These are phyloP conservation scores for Quiscalus mexicanus DNA, from an alignment of 2,113 vertebrate genomes.

Conservation along the genomic window DNA sequence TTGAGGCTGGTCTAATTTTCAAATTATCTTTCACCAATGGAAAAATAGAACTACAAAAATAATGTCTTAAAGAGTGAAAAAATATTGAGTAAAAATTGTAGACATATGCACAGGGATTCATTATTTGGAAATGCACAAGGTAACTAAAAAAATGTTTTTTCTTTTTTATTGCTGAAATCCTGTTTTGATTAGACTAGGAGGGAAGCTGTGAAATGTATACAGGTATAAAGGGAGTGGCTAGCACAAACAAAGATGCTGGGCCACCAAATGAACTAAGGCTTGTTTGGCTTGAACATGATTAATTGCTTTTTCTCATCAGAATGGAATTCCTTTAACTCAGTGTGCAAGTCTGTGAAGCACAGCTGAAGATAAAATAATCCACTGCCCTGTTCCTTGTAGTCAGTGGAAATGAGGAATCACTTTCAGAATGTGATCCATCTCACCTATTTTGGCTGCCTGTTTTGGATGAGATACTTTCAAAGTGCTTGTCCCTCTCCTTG, in stretches of 20 bases:
- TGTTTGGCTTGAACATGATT: fast-evolving
- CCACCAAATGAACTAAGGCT: background rate
- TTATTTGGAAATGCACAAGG: background rate
- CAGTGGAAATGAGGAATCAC: background rate
- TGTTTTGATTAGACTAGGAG: background rate
- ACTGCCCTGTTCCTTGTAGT: fast-evolving
- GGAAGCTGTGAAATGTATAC: background rate
- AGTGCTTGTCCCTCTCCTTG: background rate
- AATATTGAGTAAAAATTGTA: background rate
- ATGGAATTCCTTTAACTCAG: background rate
- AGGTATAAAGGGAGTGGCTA: background rate
- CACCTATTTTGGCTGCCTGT: background rate
- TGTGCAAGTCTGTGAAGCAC: background rate
- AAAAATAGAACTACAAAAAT: background rate
- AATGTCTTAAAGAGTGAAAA: background rate
- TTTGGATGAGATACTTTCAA: background rate
- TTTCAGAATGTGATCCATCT: background rate
- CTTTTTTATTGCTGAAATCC: background rate
- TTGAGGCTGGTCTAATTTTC: background rate
- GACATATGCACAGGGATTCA: fast-evolving
- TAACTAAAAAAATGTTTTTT: background rate
- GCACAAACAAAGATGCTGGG: background rate
- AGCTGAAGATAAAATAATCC: background rate
- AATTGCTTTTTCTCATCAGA: background rate
- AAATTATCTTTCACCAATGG: background rate